phyloP scores from a whole-genome alignment of 2,797 vertebrate genomes.

The Epinephelus malabaricus region DNA sequence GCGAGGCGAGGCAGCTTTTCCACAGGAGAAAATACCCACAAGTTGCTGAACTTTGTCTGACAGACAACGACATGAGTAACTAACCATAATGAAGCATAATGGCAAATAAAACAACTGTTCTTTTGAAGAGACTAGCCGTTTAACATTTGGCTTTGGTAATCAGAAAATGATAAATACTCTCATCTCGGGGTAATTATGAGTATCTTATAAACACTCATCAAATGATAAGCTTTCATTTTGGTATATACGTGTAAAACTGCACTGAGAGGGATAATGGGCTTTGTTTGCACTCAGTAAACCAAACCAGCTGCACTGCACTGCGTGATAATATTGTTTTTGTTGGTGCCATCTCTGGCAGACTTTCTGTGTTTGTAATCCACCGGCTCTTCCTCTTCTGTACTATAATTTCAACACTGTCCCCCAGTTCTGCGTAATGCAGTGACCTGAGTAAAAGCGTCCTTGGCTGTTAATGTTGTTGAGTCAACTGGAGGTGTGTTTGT shows the following conservation, averaged over 20 bases:
- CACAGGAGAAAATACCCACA: constrained; percentile 66
- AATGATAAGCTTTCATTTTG: constrained; percentile 61
- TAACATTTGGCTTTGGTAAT: constrained; percentile 63
- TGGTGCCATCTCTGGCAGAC: constrained; percentile 61
- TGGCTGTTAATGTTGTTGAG: constrained; percentile 70
- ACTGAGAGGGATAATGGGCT: constrained; percentile 52
- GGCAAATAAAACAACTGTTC: constrained; percentile 67
- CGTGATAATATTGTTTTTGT: constrained; percentile 67
- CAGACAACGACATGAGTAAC: constrained; percentile 56
- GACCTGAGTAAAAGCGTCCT: constrained; percentile 67
- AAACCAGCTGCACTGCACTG: constrained; percentile 63
- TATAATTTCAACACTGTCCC: constrained; percentile 69
- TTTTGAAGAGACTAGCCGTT: constrained; percentile 63
- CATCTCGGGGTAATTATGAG: constrained; percentile 60
- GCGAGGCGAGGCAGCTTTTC: constrained; percentile 55
- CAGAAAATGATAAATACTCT: constrained; percentile 61
- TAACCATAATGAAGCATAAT: constrained; percentile 77
- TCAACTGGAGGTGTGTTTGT: constrained; percentile 64
- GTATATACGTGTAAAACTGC: constrained; percentile 53
- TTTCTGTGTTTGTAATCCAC: constrained; percentile 63
- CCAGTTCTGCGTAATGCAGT: constrained; percentile 57
- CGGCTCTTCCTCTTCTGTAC: constrained; percentile 51
- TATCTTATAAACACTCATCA: constrained; percentile 58
- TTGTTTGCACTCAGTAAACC: constrained; percentile 60
- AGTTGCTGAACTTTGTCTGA: constrained; percentile 61